These are phyloP conservation scores for Drusus annulatus DNA, from an alignment of 1,140 invertebrate species.

Conservation along the genomic window DNA sequence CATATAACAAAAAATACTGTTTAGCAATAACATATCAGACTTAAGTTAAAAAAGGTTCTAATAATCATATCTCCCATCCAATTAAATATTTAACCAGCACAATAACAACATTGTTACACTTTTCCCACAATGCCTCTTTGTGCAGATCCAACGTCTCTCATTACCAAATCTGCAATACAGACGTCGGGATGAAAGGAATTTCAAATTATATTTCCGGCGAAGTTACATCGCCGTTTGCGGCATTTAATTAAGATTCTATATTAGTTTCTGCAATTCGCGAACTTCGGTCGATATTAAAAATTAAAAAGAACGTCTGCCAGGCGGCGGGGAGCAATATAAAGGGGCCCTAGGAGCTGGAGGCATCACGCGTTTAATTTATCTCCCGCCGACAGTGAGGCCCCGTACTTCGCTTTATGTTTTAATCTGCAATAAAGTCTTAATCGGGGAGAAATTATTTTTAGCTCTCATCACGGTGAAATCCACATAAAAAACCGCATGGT, in stretches of 20 bases:
- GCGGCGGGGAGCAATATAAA: conserved; percentile 26
- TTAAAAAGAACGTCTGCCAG: conserved; percentile 52
- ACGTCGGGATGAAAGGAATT: conserved; percentile 55
- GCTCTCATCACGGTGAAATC: too few species aligned
- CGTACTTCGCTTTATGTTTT: background rate
- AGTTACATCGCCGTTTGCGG: conserved; percentile 59
- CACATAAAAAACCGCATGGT: too few species aligned
- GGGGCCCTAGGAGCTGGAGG: background rate
- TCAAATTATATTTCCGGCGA: conserved; percentile 55
- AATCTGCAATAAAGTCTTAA: conserved; percentile 14
- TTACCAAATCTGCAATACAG: conserved; percentile 43
- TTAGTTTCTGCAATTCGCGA: conserved; percentile 59
- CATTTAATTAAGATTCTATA: conserved; percentile 60
- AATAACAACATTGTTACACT: conserved; percentile 33
- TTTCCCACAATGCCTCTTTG: background rate
- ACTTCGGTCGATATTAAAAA: conserved; percentile 58
- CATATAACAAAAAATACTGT: too few species aligned
- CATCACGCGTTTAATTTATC: conserved; percentile 46
- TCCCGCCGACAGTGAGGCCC: background rate
- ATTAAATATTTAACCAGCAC: conserved; percentile 14
- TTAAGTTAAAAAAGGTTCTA: too few species aligned
- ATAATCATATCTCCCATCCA: background rate
- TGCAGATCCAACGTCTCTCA: conserved; percentile 32
- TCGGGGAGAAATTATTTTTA: background rate
- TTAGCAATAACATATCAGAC: too few species aligned